A percentile compares a stretch with the other conserved stretches of the same genome.
Conservation (phyloP, 1,140 invertebrate genomes). For the Drosophila baimaii region DNA sequence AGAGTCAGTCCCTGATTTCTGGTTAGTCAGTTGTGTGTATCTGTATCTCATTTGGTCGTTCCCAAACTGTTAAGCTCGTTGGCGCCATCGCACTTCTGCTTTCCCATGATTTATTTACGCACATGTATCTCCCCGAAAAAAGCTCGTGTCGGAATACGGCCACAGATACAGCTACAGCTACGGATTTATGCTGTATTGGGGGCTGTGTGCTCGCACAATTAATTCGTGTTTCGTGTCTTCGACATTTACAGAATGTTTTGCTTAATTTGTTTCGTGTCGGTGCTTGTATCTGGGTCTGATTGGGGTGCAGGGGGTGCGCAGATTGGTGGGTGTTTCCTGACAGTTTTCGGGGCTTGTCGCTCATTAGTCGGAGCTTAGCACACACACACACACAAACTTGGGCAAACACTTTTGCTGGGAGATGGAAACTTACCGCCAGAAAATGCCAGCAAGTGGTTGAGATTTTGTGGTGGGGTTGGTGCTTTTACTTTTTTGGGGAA, state of each 20-base stretch:
- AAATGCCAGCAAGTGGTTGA: constrained; percentile 39
- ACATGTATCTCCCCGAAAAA: constrained; percentile 58
- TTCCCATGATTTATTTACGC: constrained; percentile 74
- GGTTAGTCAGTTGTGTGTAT: constrained; percentile 42
- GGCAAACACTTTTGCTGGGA: constrained; percentile 1
- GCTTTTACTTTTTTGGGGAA: constrained; percentile 12
- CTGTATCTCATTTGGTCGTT: constrained; percentile 19
- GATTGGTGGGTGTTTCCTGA: constrained; percentile 75
- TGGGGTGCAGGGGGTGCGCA: constrained; percentile 2
- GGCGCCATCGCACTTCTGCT: constrained; percentile 61
- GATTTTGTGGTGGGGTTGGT: constrained; percentile 8
- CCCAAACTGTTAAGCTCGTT: constrained; percentile 61
- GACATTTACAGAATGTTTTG: constrained; percentile 83
- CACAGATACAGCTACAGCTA: constrained; percentile 1
- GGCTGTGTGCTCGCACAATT: constrained; percentile 53
- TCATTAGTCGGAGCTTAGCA: constrained; percentile 77
- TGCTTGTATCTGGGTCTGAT: neutral
- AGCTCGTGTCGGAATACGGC: constrained; percentile 26
- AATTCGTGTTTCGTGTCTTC: constrained; percentile 70
- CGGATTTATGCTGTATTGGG: constrained; percentile 32
- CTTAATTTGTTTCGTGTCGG: constrained; percentile 74
- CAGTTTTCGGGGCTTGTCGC: constrained; percentile 76
- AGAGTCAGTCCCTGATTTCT: constrained; percentile 44
- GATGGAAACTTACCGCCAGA: constrained; percentile 34
- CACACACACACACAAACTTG: constrained; percentile 29